Evolutionary conservation across 2,113 vertebrate genomes (phyloP), one percentile per base, ranked within the genome.

Genomic region (Gobius niger): DNA sequence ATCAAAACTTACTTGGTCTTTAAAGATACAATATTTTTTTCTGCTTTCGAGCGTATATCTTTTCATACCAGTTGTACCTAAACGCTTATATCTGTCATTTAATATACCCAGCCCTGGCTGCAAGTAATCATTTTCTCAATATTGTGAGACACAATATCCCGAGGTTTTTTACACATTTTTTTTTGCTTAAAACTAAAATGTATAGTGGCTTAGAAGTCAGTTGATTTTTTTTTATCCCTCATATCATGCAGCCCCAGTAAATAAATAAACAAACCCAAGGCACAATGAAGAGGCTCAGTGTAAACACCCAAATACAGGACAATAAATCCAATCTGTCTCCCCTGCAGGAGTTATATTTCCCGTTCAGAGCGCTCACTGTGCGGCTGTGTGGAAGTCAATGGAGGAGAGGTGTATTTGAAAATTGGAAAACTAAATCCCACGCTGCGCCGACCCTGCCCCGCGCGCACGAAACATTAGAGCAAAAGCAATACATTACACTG

Each of bases 401-500:
- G 10, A 14, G 19, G 65, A 67, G 34, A 41, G 9, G 6, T 3
- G 1, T n/a, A 13, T 10, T 34, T 63, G 53, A 63, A 65, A 66
- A 0, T 41, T 42, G 18, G 18, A 1, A 7, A 56, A 24, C 4
- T 53, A 34, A 12, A 14, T 15, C 8, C 13, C n/a, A 47, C 1
- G 5, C 1, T 13, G 7, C 14, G 11, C 52, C 42, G 63, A 12
- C 53, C 19, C 42, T 46, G 24, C 54, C 54, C 54, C 13, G 13
- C 3, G 13, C 3, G 14, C 13, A n/a, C 3, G 44, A n/a, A 40
- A 60, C 57, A 60, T n/a, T 60, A n/a, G 14, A 60, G 14, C 40
- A n/a, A n/a, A 15, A 42, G 6, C 41, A 54, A 41, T 64, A 82
- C 80, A 78, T 90, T 90, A 93, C 91, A 44, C 76, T 82, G 2